A percentile compares a stretch with the other conserved stretches of the same genome.
Conservation (phyloP, 2,797 vertebrate species). For the Triplophysa yarkandensis region DNA sequence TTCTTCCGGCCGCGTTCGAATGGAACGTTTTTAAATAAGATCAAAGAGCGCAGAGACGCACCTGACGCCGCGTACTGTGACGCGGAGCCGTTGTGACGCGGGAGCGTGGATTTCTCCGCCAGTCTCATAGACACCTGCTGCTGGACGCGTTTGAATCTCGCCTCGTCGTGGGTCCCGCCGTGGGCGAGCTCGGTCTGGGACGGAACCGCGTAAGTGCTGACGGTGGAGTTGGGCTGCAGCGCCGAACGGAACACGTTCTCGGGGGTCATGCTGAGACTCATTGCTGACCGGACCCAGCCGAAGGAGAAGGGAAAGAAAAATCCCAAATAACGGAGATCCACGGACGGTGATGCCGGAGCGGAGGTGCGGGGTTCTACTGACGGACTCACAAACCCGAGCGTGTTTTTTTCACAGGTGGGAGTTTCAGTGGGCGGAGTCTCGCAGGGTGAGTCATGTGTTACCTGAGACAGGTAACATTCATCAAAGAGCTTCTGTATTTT, state of each 20-base stretch:
- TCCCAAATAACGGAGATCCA: not conserved
- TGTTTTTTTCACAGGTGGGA: conserved; percentile 31
- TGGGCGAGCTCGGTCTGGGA: conserved; percentile 80
- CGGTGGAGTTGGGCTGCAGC: conserved; percentile 84
- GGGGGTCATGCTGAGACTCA: conserved; percentile 65
- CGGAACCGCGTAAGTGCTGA: conserved; percentile 88
- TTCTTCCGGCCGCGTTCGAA: no score
- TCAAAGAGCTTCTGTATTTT: not conserved
- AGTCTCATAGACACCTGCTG: conserved; percentile 89
- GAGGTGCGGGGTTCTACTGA: conserved; percentile 14
- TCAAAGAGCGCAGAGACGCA: conserved; percentile 49
- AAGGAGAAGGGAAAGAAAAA: not conserved
- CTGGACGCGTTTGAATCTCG: conserved; percentile 81
- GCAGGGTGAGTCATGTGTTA: conserved; percentile 39
- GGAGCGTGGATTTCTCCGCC: conserved; percentile 75
- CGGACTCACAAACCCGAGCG: not conserved
- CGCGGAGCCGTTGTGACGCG: conserved; percentile 68
- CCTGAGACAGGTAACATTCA: conserved; percentile 50
- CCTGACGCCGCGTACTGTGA: conserved; percentile 67
- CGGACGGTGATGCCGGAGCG: not conserved
- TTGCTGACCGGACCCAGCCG: conserved; percentile 41
- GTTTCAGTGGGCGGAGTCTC: conserved; percentile 39
- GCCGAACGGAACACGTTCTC: conserved; percentile 82
- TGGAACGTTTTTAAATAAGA: no score
- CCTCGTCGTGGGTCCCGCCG: conserved; percentile 61